Base-by-base conservation (phyloP, 2,113 vertebrate species). In the Ammodytes dubius region DNA sequence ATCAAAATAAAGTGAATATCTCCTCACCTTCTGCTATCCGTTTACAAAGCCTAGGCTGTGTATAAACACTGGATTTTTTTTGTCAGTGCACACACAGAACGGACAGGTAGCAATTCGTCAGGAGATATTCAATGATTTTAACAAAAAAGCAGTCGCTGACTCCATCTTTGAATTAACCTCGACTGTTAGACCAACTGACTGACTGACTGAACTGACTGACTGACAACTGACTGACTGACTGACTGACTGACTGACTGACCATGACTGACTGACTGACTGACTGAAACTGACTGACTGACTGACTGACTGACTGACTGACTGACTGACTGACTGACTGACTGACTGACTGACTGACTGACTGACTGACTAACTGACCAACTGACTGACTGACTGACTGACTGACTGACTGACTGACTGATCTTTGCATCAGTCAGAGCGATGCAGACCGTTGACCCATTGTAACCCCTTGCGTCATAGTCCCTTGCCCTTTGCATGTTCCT, bases 401-500 rank as follows among this genome's bases (percentile, higher is more conserved):
- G 2, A 27, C 27, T 27, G 27, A 27, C 27, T 27, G 40, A 19
- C 77, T 70, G 53, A 54, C 52, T 79, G 70, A 63, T 59, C 50
- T 17, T 10, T 2, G 5, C 82, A 70, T 43, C 47, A 47, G 78
- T 74, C 74, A 53, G 42, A 2, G 5, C 58, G 37, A 19, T 2
- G 43, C 69, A 64, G 56, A 27, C 49, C 46, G 82, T 15, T 46
- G 56, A 72, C 68, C 49, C 60, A 15, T 57, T 77, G 19, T 14
- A 63, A 53, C 46, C 73, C 9, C 77, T 63, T 68, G 35, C 74
- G 53, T 70, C 67, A 58, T 58, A 64, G 60, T 69, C 54, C 57
- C 56, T 27, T 82, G 60, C 74, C 85, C 79, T 88, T 77, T 82
- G 49, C 85, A 69, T 82, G 70, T 70, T 82, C 46, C 61, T 69